Conservation (phyloP, 2,113 vertebrate species). For the Datnioides undecimradiatus region DNA sequence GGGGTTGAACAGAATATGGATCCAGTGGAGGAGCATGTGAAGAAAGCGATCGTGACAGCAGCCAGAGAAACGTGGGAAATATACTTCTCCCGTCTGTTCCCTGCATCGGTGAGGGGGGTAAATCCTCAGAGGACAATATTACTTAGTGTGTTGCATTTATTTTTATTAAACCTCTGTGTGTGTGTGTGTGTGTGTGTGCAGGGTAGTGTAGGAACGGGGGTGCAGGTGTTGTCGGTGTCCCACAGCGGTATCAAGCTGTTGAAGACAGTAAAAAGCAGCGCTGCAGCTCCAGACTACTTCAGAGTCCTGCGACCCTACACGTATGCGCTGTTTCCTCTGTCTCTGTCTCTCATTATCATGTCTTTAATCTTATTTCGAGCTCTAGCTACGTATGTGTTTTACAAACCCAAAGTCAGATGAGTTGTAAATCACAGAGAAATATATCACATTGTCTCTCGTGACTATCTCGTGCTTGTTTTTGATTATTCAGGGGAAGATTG, state of each 20-base stretch:
- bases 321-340: constrained; percentile 74
- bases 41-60: constrained; percentile 85
- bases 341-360: background rate
- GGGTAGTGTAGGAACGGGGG: constrained; percentile 95
- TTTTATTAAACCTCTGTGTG: constrained; percentile 12
- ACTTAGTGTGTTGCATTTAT: background rate
- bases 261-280: constrained; percentile 87
- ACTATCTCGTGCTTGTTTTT: background rate
- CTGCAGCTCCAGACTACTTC: constrained; percentile 87
- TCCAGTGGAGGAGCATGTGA: constrained; percentile 88
- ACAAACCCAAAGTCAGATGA: background rate
- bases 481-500: too few relatives aligned
- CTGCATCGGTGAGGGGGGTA: constrained; percentile 89
- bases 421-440: background rate
- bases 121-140: background rate
- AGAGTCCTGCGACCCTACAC: constrained; percentile 90
- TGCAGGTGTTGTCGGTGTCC: constrained; percentile 94
- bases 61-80: constrained; percentile 92
- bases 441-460: background rate
- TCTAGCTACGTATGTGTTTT: background rate
- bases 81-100: constrained; percentile 97
- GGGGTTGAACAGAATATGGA: constrained; percentile 87
- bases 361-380: background rate
- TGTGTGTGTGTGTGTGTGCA: constrained; percentile 70
- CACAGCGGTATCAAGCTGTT: constrained; percentile 92